Percentiles rank a stretch among this genome's conserved stretches.
Evolutionary conservation across 1,140 invertebrate species (phyloP).

Genomic region (Melitaea cinxia): DNA sequence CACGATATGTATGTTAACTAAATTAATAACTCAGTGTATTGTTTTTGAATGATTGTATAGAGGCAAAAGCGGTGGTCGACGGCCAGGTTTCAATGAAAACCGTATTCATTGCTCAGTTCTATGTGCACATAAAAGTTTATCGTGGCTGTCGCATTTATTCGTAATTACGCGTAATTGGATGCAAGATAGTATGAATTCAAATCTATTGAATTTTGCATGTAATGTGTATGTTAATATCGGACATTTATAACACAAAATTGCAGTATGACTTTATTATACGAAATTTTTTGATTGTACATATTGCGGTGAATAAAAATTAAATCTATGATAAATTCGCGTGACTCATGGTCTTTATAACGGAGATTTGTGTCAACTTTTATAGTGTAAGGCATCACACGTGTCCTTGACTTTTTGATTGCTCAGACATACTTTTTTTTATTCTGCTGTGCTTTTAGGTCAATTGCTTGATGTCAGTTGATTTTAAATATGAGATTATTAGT

Average conservation of each 20-base stretch:
- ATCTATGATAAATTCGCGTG: constrained; percentile 23
- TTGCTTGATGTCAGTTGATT: neutral
- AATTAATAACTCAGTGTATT: neutral
- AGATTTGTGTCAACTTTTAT: constrained; percentile 29
- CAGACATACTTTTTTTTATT: neutral
- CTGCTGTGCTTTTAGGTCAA: neutral
- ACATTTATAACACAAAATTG: constrained; percentile 6
- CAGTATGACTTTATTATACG: constrained; percentile 6
- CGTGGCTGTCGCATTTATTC: constrained; percentile 33
- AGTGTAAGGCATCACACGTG: constrained; percentile 22
- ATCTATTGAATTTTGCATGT: constrained; percentile 11
- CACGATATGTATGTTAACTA: too few species aligned
- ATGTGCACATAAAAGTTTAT: constrained; percentile 35
- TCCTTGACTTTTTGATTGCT: constrained; percentile 27
- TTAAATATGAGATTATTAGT: neutral
- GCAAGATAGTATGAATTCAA: constrained; percentile 32
- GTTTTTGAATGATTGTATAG: neutral
- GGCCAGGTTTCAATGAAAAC: constrained; percentile 27
- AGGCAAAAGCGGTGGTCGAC: constrained; percentile 10
- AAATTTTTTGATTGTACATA: constrained; percentile 6
- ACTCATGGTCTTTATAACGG: constrained; percentile 19
- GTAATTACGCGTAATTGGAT: constrained; percentile 36
- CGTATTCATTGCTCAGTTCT: constrained; percentile 28
- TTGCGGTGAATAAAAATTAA: constrained; percentile 5
- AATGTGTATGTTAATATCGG: constrained; percentile 11